Evolutionary conservation across 2,113 vertebrate species (phyloP).

Genomic region (Archilochus colubris): DNA sequence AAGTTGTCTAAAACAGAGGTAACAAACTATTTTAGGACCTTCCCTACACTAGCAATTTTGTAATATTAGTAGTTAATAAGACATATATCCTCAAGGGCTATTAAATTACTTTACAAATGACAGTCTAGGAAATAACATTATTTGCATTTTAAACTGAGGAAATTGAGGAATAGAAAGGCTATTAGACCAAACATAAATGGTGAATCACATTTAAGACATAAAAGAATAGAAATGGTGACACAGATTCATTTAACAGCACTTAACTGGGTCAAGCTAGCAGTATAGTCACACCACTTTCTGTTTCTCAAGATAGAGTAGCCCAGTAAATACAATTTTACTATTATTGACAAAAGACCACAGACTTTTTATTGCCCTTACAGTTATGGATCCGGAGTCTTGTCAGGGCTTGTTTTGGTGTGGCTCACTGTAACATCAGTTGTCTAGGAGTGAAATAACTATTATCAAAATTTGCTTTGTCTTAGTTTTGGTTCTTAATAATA

Average conservation of each 20-base stretch:
- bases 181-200: neutral
- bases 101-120: neutral
- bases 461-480: neutral
- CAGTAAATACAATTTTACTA: neutral
- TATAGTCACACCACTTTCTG: neutral
- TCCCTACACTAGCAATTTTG: neutral
- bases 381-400: neutral
- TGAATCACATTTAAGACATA: neutral
- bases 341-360: neutral
- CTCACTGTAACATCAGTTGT: neutral
- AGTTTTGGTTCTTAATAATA: neutral
- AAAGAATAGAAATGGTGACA: neutral
- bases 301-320: neutral
- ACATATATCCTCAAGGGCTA: neutral
- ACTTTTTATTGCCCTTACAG: neutral
- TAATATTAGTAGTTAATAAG: neutral
- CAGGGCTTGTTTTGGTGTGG: neutral
- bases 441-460: neutral
- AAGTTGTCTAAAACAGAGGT: neutral
- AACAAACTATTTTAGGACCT: neutral
- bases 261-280: neutral
- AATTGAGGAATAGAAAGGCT: neutral
- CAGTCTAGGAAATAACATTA: neutral
- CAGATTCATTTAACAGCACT: neutral
- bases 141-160: constrained; percentile 30